Percentiles rank a stretch among this genome's conserved stretches.
These are phyloP conservation scores for Philonicus albiceps DNA, from an alignment of 2,888 invertebrate species.

Conservation along the genomic window DNA sequence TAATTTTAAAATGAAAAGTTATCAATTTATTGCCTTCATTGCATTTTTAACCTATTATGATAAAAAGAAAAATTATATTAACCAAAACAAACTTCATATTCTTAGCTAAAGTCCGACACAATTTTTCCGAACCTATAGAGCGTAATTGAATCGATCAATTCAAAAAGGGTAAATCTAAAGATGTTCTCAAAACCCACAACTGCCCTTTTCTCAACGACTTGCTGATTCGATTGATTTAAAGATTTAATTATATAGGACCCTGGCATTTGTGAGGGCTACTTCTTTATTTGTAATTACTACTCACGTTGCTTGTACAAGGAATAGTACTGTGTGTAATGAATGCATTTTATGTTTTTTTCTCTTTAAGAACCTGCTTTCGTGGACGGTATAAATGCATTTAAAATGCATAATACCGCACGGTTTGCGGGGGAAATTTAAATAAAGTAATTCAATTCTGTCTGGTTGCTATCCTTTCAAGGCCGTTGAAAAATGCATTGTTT, in stretches of 20 bases:
- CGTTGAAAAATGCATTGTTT: neutral
- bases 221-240: neutral
- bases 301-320: neutral
- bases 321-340: neutral
- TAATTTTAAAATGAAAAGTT: neutral
- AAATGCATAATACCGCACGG: neutral
- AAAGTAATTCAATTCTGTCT: neutral
- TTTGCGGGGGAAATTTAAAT: neutral
- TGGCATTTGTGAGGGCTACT: neutral
- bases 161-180: neutral
- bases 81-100: neutral
- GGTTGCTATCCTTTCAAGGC: neutral
- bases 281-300: neutral
- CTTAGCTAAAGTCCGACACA: neutral
- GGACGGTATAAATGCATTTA: neutral
- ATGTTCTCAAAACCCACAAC: neutral
- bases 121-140: neutral
- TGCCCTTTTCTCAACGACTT: neutral
- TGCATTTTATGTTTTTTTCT: neutral
- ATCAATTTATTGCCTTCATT: no score
- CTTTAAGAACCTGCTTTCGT: neutral
- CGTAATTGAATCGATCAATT: neutral
- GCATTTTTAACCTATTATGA: neutral
- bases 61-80: neutral
- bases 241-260: neutral